A percentile compares a stretch with the other conserved stretches of the same genome.
These are phyloP conservation scores for Peucedramus taeniatus DNA, from an alignment of 2,113 vertebrate species.

Conservation along the genomic window DNA sequence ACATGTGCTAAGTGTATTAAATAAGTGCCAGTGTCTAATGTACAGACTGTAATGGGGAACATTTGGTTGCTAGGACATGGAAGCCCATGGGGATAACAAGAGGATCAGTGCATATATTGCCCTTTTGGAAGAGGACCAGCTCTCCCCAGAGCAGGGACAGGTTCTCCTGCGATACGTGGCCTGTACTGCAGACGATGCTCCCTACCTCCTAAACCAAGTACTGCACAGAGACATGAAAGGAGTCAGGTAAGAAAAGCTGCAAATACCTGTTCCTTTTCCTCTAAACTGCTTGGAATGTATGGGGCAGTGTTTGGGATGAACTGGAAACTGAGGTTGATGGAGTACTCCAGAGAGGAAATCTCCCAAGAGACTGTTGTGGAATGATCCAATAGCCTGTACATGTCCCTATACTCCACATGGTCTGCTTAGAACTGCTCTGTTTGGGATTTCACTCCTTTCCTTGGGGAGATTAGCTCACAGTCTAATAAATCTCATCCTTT, in stretches of 20 bases:
- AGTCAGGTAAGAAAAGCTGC: slow-evolving; percentile 70
- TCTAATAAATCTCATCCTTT: slow-evolving; percentile 42
- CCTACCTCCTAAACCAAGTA: slow-evolving; percentile 64
- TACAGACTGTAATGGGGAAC: slow-evolving; percentile 13
- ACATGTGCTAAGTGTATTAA: background rate
- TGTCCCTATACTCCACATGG: background rate
- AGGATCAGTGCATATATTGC: slow-evolving; percentile 77
- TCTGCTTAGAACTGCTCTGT: background rate
- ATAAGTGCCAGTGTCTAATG: background rate
- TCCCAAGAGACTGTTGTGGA: background rate
- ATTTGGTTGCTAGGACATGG: slow-evolving; percentile 71
- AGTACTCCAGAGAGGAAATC: background rate
- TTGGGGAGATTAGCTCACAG: slow-evolving; percentile 37
- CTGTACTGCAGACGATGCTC: slow-evolving; percentile 71
- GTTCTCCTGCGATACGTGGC: slow-evolving; percentile 71
- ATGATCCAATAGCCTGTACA: background rate
- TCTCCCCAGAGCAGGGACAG: slow-evolving; percentile 36
- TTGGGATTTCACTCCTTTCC: slow-evolving; percentile 10
- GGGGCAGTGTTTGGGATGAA: background rate
- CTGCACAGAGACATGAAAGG: slow-evolving; percentile 76
- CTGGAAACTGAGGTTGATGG: background rate
- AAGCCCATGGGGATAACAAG: slow-evolving; percentile 73
- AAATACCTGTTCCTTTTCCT: background rate
- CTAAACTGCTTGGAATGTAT: background rate
- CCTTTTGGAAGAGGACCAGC: slow-evolving; percentile 71